Conservation (phyloP, 2,888 invertebrate genomes). For the Gortyna flavago region DNA sequence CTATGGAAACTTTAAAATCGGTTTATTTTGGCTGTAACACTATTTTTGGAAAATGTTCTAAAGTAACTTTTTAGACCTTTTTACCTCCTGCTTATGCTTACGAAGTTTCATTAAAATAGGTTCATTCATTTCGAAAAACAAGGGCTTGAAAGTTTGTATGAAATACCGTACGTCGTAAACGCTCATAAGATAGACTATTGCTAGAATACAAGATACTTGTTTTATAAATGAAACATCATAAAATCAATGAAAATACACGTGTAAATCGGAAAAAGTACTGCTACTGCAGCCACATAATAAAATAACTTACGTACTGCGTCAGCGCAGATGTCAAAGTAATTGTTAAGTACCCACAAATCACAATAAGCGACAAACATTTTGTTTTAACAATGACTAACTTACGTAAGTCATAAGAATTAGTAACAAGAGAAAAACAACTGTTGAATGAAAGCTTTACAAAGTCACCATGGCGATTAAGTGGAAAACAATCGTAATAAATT, state of each 20-base stretch:
- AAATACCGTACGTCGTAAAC: too few species aligned
- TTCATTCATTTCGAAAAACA: too few species aligned
- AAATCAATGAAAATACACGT: background rate
- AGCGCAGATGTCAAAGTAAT: slow-evolving; percentile 30
- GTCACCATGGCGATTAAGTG: slow-evolving; percentile 6
- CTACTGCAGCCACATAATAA: background rate
- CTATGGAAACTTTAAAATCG: too few species aligned
- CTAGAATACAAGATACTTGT: background rate
- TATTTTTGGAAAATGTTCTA: too few species aligned
- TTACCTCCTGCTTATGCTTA: too few species aligned
- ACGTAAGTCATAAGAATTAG: background rate
- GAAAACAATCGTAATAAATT: slow-evolving; percentile 12
- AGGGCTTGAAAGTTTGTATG: too few species aligned
- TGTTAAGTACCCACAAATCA: slow-evolving; percentile 16
- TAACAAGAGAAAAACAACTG: slow-evolving; percentile 15
- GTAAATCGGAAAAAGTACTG: background rate
- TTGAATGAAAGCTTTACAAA: slow-evolving; percentile 7
- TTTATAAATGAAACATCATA: background rate
- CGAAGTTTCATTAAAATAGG: too few species aligned
- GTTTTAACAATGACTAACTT: slow-evolving; percentile 32
- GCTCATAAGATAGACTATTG: background rate
- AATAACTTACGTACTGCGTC: background rate
- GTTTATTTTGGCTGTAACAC: too few species aligned
- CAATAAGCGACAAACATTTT: slow-evolving; percentile 7
- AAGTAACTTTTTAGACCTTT: too few species aligned